Conservation (phyloP, 1,140 invertebrate genomes). For the Drosophila parvula region DNA sequence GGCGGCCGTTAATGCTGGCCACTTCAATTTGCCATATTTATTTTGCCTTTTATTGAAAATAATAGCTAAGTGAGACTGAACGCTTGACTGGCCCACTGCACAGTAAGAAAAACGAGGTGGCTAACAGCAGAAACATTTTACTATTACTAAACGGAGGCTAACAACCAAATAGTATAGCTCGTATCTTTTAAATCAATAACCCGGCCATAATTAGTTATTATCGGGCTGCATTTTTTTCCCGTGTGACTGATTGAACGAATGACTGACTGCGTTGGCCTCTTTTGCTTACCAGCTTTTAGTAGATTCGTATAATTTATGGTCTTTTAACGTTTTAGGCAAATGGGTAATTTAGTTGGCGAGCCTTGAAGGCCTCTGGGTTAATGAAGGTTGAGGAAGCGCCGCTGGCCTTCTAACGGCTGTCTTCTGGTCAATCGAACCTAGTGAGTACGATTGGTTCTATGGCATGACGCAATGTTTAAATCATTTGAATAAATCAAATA, state of each 20-base stretch:
- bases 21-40: slow-evolving; percentile 56
- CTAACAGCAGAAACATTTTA: too few species aligned
- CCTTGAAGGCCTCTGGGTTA: slow-evolving; percentile 48
- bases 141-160: too few species aligned
- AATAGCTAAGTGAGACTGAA: slow-evolving; percentile 34
- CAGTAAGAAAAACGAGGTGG: neutral
- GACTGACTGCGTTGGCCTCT: slow-evolving; percentile 10
- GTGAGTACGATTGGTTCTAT: slow-evolving; percentile 1
- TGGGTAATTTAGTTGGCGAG: slow-evolving; percentile 41
- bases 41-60: slow-evolving; percentile 59
- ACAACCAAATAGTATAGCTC: too few species aligned
- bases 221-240: neutral
- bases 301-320: slow-evolving; percentile 38
- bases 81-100: slow-evolving; percentile 17
- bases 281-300: slow-evolving; percentile 3
- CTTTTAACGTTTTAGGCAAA: slow-evolving; percentile 32
- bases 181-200: neutral
- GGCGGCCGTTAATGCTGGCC: slow-evolving; percentile 34
- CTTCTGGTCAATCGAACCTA: slow-evolving; percentile 10
- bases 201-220: neutral
- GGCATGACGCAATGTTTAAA: slow-evolving; percentile 33
- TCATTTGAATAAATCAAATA: slow-evolving; percentile 24
- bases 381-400: slow-evolving; percentile 42
- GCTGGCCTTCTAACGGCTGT: neutral
- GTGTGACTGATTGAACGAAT: slow-evolving; percentile 27